Evolutionary conservation across 2,797 vertebrate species (phyloP).

Genomic region (Hybognathus amarus): DNA sequence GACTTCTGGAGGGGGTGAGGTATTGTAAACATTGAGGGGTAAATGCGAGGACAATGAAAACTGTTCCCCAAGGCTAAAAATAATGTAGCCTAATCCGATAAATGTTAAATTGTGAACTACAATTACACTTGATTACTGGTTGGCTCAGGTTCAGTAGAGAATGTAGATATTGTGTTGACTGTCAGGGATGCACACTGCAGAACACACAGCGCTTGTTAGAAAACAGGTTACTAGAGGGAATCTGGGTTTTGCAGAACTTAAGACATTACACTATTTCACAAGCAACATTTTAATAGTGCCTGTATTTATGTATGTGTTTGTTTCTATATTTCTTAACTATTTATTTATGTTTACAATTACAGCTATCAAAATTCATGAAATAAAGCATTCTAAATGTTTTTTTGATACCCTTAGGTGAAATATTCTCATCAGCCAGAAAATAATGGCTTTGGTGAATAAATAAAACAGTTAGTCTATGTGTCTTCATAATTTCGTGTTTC

Average conservation of each 20-base stretch:
- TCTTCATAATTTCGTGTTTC: not conserved
- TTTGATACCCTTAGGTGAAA: not conserved
- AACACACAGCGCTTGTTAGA: not conserved
- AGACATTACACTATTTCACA: not conserved
- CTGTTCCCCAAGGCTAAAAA: slow-evolving; percentile 75
- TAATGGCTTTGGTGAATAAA: not conserved
- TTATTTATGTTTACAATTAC: not conserved
- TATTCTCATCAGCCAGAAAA: not conserved
- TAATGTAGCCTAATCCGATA: slow-evolving; percentile 73
- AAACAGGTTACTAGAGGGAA: not conserved
- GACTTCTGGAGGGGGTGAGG: slow-evolving; percentile 67
- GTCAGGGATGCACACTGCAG: not conserved
- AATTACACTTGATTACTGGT: slow-evolving; percentile 70
- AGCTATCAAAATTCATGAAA: not conserved
- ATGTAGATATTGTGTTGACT: slow-evolving; percentile 53
- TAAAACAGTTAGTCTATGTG: not conserved
- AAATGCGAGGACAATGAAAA: slow-evolving; percentile 64
- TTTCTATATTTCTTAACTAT: not conserved
- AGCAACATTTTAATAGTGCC: not conserved
- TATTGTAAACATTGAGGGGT: slow-evolving; percentile 29
- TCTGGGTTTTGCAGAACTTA: not conserved
- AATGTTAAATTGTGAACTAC: slow-evolving; percentile 69
- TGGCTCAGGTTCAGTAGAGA: slow-evolving; percentile 67
- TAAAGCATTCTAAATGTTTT: not conserved
- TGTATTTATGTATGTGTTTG: not conserved